phyloP scores from a whole-genome alignment of 2,797 vertebrate genomes.

The Botia kubotai region DNA sequence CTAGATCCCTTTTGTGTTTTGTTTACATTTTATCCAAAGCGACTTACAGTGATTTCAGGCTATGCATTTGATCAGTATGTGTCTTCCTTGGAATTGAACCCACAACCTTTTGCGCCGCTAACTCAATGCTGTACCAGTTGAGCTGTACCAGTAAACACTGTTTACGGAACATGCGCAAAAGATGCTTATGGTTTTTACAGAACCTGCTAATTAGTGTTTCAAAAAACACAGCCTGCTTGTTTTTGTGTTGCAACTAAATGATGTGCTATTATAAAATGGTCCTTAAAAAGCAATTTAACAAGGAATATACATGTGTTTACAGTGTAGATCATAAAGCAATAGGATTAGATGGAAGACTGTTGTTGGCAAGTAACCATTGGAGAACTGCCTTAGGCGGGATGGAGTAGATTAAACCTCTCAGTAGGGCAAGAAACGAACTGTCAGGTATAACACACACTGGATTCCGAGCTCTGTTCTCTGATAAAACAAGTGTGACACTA shows the following conservation, averaged over 20 bases:
- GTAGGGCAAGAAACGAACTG: conserved; percentile 47
- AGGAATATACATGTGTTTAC: not conserved
- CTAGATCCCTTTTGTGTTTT: not conserved
- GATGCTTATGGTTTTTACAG: not conserved
- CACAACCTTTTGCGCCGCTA: too few species aligned
- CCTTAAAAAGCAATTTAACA: not conserved
- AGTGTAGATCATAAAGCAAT: not conserved
- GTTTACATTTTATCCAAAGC: too few species aligned
- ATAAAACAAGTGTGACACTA: conserved; percentile 41
- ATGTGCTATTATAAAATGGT: not conserved
- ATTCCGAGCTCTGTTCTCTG: conserved; percentile 39
- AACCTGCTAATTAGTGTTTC: not conserved
- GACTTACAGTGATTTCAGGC: too few species aligned
- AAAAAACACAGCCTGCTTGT: not conserved
- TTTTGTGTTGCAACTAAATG: not conserved
- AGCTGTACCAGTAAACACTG: too few species aligned
- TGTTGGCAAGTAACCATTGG: conserved; percentile 23
- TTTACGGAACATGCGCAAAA: not conserved
- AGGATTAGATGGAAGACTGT: conserved; percentile 1
- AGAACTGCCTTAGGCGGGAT: conserved; percentile 45
- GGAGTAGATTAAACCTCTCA: conserved; percentile 51
- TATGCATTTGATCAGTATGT: too few species aligned
- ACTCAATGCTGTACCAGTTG: too few species aligned
- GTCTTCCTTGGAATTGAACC: too few species aligned
- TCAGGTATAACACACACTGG: conserved; percentile 51